A percentile compares a stretch with the other conserved stretches of the same genome.
Conservation (phyloP, 2,113 vertebrate species). For the Rhinoptilus africanus region DNA sequence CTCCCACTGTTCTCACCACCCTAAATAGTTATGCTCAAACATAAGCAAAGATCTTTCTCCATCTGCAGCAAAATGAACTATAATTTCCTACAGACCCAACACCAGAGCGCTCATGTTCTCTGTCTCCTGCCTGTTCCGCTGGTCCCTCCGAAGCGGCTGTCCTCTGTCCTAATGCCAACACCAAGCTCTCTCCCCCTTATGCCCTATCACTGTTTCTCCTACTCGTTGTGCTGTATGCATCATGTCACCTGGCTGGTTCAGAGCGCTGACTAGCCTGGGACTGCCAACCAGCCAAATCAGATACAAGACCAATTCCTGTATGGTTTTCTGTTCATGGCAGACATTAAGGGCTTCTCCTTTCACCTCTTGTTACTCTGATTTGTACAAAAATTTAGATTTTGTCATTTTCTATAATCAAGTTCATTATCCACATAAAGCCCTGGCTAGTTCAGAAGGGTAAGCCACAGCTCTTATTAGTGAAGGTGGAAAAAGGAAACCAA, state of each 20-base stretch:
- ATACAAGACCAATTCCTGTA: background rate
- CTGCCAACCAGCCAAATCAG: background rate
- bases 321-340: rapidly evolving
- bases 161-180: background rate
- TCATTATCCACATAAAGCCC: background rate
- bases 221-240: rapidly evolving
- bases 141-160: background rate
- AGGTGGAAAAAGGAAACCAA: background rate
- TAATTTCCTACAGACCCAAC: background rate
- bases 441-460: background rate
- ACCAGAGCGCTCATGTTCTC: background rate
- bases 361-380: background rate
- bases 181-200: background rate
- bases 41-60: background rate
- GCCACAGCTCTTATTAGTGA: background rate
- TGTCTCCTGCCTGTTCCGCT: background rate
- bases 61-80: background rate
- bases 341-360: background rate
- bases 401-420: background rate
- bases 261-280: background rate
- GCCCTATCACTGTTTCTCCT: background rate
- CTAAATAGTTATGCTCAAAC: background rate
- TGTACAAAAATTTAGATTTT: background rate
- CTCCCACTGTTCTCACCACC: background rate
- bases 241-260: rapidly evolving